Base-by-base conservation (phyloP, 2,888 invertebrate species). In the Tenthredo distinguenda region DNA sequence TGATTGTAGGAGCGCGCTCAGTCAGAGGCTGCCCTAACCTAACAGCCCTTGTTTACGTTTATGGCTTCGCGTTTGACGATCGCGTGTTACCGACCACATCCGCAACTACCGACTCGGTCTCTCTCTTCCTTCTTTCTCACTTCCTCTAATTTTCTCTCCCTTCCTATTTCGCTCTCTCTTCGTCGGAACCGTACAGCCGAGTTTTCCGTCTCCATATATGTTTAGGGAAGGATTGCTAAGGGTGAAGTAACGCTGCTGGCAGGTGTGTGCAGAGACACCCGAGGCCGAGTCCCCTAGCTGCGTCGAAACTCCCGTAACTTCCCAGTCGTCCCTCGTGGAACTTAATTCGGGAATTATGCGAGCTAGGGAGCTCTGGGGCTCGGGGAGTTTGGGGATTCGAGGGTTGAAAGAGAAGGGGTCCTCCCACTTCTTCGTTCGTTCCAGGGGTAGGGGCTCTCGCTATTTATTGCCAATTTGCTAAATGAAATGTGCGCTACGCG, bases 391-490 rank as follows among this genome's bases (percentile, higher is more conserved):
- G 65, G 65, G 50, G 50, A 82, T n/a, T 21, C 82, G 82, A 82
- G 82, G 68, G 86, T 40, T 76, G 21, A 43, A 85, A 65, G 71
- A 62, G 15, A 68, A 81, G 85, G 68, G 83, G 83, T 72, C 43
- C 40, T 55, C 31, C 84, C 88, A 89, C 87, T 91, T 90, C 89
- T 89, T 89, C 26, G 9, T 10, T 26, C 31, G 4, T 26, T 4
- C 88, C 88, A 85, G 85, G 84, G 84, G 89, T 90, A 90, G 91
- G 91, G 91, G 90, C 92, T 91, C 92, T 92, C 90, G 91, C 89
- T 91, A 92, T 93, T 93, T 93, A 93, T 93, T 92, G 92, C 90
- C 93, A 93, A 93, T 93, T 93, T 93, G 92, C 92, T 92, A 92
- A 93, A 93, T 93, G 92, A 92, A 93, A 92, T 92, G 92, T 90